Base-by-base conservation (phyloP, 1,140 invertebrate species). In the Cardiocondyla obscurior region DNA sequence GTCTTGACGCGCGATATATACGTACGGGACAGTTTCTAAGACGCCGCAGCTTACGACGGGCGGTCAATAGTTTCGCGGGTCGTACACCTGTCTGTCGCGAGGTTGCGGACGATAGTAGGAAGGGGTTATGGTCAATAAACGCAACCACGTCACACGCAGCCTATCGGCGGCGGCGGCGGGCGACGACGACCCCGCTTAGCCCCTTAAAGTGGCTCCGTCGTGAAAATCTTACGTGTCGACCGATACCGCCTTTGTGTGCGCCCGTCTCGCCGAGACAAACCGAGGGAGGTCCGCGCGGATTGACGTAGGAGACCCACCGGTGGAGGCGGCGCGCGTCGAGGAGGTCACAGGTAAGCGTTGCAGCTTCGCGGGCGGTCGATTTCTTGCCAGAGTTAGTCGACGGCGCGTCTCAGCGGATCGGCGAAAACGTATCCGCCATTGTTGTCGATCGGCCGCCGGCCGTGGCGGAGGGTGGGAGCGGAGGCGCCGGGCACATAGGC, bases 91-190 rank as follows among this genome's bases (percentile, higher is more conserved):
- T 92, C 91, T 85, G 87, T 86, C 88, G 86, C 90, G 89, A 92
- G 92, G 90, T 92, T 88, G 90, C 89, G 87, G 89, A 91, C 82
- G 86, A 77, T 86, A 86, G 88, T 85, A 88, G 92, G 92, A 93
- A 93, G 93, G 93, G 93, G 92, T 94, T 94, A 94, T 94, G 93
- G 93, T 93, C 93, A 93, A 93, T 94, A 93, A 94, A 92, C 92
- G 92, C 93, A 92, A 92, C 92, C 90, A 92, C 93, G 91, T 94
- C 92, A 92, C 92, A 91, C 91, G 91, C 91, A 91, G 91, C 91
- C 93, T 93, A 93, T 93, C 93, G 91, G 89, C 90, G 58, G 33
- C 58, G 10, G n/a, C 33, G 58, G 4, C 33, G 89, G 89, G n/a
- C 92, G 91, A 88, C 58, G 89, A 91, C 90, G 89, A 92, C 90